Evolutionary conservation across 2,113 vertebrate species (phyloP), one percentile per base, ranked within the genome.

Genomic region (Xiphophorus couchianus): DNA sequence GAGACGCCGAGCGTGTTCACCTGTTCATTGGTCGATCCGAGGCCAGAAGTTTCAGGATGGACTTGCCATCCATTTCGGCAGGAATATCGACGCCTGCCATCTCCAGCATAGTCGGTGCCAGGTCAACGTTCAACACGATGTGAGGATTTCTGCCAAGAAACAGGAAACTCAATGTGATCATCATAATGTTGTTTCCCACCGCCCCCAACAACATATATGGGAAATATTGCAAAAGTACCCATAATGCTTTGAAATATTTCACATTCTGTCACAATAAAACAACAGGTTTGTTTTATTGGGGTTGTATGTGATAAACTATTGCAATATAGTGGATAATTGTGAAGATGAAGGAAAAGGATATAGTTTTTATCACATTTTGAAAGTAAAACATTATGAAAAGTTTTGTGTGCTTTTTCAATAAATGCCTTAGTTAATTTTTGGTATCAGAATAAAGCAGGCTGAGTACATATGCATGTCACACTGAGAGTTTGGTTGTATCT

Each of bases 51-150:
- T 98, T 99, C n/a, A 99, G 94, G 92, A 99, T 96, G 10, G 98
- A 99, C 84, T 98, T 99, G 64, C 98, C 97, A 7, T 99, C 98
- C 97, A 99, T 99, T 67, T 99, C 97, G 12, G 95, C 84, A 0
- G 98, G 98, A 81, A 98, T 96, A 87, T 97, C 96, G 83, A 98
- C 88, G 2, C 97, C 97, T 0, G 97, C 98, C 80, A 99, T 99
- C 91, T 99, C 97, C 88, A 99, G 94, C 89, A 99, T 92, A 71
- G 98, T 98, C 28, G 98, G 98, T 3, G 98, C 98, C 2, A 99
- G 93, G 91, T 99, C 98, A 28, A 98, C 94, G 88, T 99, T 99
- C 79, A 99, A 88, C 70, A 99, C 97, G 22, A 99, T 94, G 81
- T 98, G 97, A 83, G 96, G 95, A 84, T 97, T 97, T 83, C 98